A percentile compares a stretch with the other conserved stretches of the same genome.
These are phyloP conservation scores for Galaxias olidus DNA, from an alignment of 2,797 vertebrate species.

Conservation along the genomic window DNA sequence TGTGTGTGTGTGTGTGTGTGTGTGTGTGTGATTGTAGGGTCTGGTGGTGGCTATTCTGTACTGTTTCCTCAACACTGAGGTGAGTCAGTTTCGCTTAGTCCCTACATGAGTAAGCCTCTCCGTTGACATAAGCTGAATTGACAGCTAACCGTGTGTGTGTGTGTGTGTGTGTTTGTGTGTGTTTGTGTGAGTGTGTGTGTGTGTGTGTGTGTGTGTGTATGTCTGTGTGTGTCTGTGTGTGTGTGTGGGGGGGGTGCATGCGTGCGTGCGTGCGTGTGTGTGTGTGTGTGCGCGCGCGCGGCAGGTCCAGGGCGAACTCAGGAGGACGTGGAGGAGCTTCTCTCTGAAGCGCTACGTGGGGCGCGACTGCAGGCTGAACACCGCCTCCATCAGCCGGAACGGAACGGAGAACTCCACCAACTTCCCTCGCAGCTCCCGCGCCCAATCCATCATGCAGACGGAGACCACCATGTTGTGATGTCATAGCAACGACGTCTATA, in stretches of 20 bases:
- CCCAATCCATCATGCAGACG: slow-evolving; percentile 89
- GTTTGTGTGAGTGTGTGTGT: slow-evolving; percentile 6
- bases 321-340: slow-evolving; percentile 83
- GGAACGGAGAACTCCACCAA: slow-evolving; percentile 74
- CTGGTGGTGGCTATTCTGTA: slow-evolving; percentile 89
- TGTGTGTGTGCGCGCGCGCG: slow-evolving; percentile 10
- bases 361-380: slow-evolving; percentile 74
- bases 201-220: slow-evolving; percentile 8
- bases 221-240: slow-evolving; percentile 1
- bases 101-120: no score
- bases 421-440: slow-evolving; percentile 73
- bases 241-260: slow-evolving; percentile 4
- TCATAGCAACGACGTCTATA: neutral
- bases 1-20: neutral
- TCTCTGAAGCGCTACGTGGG: slow-evolving; percentile 72
- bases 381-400: slow-evolving; percentile 74
- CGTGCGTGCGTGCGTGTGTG: slow-evolving; percentile 15
- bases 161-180: slow-evolving; percentile 5
- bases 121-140: neutral
- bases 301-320: slow-evolving; percentile 91
- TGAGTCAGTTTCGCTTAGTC: slow-evolving; percentile 60
- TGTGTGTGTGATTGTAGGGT: slow-evolving; percentile 75
- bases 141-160: neutral
- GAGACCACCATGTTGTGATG: slow-evolving; percentile 87
- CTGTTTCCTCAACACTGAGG: slow-evolving; percentile 94